Evolutionary conservation across 2,113 vertebrate species (phyloP).

Genomic region (Empidonax alnorum): DNA sequence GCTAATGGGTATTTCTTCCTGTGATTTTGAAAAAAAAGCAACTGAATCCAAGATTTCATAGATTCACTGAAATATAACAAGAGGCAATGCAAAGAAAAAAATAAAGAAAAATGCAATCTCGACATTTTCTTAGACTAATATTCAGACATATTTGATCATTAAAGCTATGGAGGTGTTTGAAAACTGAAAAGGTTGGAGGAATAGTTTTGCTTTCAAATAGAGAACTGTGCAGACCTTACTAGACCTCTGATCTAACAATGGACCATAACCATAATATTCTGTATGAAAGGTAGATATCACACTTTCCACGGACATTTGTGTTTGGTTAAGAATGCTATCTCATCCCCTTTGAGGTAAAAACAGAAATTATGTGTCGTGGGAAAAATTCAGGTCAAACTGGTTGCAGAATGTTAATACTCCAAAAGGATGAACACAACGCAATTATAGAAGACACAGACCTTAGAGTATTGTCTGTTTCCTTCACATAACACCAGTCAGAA

Average conservation of each 20-base stretch:
- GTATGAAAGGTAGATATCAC: neutral
- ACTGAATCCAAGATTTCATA: neutral
- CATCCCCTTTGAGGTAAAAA: neutral
- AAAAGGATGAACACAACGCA: neutral
- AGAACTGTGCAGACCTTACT: neutral
- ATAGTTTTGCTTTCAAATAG: neutral
- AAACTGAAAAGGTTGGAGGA: neutral
- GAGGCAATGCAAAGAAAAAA: neutral
- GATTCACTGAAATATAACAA: neutral
- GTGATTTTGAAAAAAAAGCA: neutral
- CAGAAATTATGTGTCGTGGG: neutral
- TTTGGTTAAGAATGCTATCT: neutral
- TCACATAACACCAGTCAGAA: neutral
- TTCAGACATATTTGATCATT: neutral
- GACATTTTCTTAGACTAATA: neutral
- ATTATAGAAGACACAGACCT: neutral
- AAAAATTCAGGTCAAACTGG: neutral
- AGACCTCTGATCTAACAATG: neutral
- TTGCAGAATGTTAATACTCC: neutral
- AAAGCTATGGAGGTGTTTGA: neutral
- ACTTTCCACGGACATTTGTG: rapidly evolving
- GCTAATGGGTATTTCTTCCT: neutral
- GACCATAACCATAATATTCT: neutral
- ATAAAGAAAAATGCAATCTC: neutral
- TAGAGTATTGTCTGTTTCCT: neutral